Conservation (phyloP, 2,113 vertebrate species). For the Anarrhichthys ocellatus region DNA sequence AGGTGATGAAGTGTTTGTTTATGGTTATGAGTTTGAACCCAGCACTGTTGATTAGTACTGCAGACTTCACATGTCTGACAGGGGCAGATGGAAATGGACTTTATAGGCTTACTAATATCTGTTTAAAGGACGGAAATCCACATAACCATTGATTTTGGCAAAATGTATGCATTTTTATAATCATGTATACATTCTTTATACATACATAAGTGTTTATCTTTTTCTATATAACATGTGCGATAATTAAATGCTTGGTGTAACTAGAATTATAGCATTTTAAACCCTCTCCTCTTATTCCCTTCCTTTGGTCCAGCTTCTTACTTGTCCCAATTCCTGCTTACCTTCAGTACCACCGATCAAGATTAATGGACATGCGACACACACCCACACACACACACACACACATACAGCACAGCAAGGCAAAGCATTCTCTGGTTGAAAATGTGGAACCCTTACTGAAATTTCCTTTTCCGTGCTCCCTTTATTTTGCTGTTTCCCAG, state of each 20-base stretch:
- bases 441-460: conserved; percentile 73
- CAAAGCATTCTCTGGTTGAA: conserved; percentile 21
- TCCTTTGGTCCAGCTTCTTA: conserved; percentile 31
- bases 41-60: conserved; percentile 75
- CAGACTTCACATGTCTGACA: conserved; percentile 69
- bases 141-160: neutral
- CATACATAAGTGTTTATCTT: neutral
- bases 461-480: conserved; percentile 50
- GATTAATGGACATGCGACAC: conserved; percentile 53
- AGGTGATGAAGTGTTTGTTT: conserved; percentile 83
- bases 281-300: conserved; percentile 25
- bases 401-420: neutral
- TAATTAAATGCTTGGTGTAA: neutral
- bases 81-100: conserved; percentile 59
- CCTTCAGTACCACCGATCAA: conserved; percentile 48
- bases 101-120: conserved; percentile 26
- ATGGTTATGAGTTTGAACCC: conserved; percentile 79
- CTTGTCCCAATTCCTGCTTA: conserved; percentile 15
- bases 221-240: neutral
- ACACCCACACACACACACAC: neutral
- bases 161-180: neutral
- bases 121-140: conserved; percentile 35
- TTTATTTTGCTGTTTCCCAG: conserved; percentile 68
- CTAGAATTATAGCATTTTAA: neutral
- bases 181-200: neutral